phyloP scores from a whole-genome alignment of 2,888 invertebrate species.

The Cryptosula pallasiana region DNA sequence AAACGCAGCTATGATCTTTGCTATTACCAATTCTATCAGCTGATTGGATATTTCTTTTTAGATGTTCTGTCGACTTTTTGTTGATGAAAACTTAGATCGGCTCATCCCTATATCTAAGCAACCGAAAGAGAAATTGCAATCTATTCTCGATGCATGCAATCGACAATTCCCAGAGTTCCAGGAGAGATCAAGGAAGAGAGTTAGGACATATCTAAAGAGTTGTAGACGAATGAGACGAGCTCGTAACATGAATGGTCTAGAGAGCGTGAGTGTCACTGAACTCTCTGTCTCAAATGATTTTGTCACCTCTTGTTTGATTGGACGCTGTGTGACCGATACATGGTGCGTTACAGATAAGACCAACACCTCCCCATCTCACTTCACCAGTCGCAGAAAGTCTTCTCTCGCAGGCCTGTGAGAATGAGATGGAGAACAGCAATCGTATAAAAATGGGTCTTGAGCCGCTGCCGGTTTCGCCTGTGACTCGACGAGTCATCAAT shows the following conservation, averaged over 20 bases:
- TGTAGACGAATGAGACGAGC: slow-evolving; percentile 89
- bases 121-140: slow-evolving; percentile 95
- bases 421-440: slow-evolving; percentile 94
- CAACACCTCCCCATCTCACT: slow-evolving; percentile 91
- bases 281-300: no score
- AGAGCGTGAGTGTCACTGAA: slow-evolving; percentile 64
- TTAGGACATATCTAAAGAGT: slow-evolving; percentile 89
- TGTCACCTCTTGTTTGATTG: no score
- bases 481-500: background rate
- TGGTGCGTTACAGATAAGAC: slow-evolving; percentile 66
- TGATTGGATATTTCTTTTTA: slow-evolving; percentile 50
- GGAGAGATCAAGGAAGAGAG: slow-evolving; percentile 86
- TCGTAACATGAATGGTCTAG: slow-evolving; percentile 75
- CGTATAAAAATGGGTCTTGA: slow-evolving; percentile 92
- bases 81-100: slow-evolving; percentile 91
- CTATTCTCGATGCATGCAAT: slow-evolving; percentile 93
- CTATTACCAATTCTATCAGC: background rate
- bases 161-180: slow-evolving; percentile 95
- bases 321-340: no score
- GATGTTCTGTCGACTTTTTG: slow-evolving; percentile 96
- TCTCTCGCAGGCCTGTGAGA: slow-evolving; percentile 90
- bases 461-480: slow-evolving; percentile 57
- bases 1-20: background rate
- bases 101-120: slow-evolving; percentile 96
- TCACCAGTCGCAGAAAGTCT: slow-evolving; percentile 95